Conservation (phyloP, 2,113 vertebrate genomes). For the Tauraco erythrolophus region DNA sequence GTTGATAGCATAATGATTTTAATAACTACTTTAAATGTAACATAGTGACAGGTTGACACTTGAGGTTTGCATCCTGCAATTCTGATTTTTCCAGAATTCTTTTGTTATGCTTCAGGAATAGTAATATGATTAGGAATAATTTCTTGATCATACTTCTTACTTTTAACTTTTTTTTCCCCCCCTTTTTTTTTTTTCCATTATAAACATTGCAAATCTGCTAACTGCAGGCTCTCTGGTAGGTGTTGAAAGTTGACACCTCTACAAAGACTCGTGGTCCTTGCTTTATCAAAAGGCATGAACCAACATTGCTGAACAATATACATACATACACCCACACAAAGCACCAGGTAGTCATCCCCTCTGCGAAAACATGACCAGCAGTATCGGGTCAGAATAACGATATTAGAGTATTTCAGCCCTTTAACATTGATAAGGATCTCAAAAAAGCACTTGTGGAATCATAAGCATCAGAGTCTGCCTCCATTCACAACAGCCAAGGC, state of each 20-base stretch:
- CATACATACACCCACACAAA: too few species aligned
- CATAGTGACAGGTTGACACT: conserved; percentile 77
- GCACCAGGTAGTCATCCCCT: background rate
- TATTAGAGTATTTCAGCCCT: background rate
- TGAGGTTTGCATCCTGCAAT: conserved; percentile 73
- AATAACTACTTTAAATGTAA: conserved; percentile 78
- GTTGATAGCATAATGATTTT: conserved; percentile 81
- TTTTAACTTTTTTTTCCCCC: background rate
- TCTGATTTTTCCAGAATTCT: conserved; percentile 72
- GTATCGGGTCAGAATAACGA: background rate
- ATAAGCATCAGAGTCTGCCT: background rate
- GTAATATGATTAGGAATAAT: conserved; percentile 60
- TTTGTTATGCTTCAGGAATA: conserved; percentile 68
- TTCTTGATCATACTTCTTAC: conserved; percentile 14
- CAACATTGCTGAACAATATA: background rate
- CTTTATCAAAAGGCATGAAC: background rate
- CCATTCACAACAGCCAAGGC: background rate
- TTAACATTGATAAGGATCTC: background rate
- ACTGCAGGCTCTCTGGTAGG: background rate
- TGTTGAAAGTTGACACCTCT: background rate
- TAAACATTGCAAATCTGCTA: background rate
- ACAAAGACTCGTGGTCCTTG: background rate
- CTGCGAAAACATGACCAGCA: background rate
- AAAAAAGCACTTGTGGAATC: background rate
- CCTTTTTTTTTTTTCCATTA: background rate